phyloP scores from a whole-genome alignment of 37 sponge, comb jelly and placozoan species.

The Halisarca cf. caerulea region DNA sequence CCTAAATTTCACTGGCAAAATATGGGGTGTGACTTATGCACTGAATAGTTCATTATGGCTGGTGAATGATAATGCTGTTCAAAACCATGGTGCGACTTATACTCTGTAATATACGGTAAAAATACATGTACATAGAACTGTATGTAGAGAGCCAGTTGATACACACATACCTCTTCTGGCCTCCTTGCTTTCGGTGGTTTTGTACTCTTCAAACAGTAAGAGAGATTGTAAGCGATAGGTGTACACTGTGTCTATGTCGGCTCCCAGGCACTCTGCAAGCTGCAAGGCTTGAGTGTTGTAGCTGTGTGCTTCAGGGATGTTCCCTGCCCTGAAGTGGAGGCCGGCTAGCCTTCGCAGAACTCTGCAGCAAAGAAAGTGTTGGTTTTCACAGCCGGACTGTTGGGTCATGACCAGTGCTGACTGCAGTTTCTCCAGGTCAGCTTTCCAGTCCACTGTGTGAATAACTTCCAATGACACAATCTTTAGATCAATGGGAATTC shows the following conservation, averaged over 20 bases:
- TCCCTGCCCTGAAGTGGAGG: conserved; percentile 30
- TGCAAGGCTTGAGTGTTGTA: conserved; percentile 25
- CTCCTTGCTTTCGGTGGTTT: neutral
- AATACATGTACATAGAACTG: too few relatives aligned
- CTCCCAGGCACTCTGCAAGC: conserved; percentile 18
- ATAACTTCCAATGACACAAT: conserved; percentile 47
- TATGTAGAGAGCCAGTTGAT: too few relatives aligned
- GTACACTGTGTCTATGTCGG: conserved; percentile 44
- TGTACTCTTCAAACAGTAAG: conserved; percentile 43
- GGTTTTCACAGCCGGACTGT: conserved; percentile 23
- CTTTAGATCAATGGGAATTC: conserved; percentile 34
- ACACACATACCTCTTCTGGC: neutral
- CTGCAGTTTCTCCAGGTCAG: conserved; percentile 34
- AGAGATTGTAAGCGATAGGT: conserved; percentile 34
- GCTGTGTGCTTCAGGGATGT: conserved; percentile 6
- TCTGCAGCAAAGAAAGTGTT: conserved; percentile 24
- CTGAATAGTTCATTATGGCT: too few relatives aligned
- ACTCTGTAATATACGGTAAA: too few relatives aligned
- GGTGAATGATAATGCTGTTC: too few relatives aligned
- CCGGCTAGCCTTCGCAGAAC: conserved; percentile 31
- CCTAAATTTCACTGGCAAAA: too few relatives aligned
- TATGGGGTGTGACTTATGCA: too few relatives aligned
- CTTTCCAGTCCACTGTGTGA: conserved; percentile 39
- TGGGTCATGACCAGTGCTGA: conserved; percentile 33
- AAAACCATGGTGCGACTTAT: too few relatives aligned